These are phyloP conservation scores for Irena cyanogastra DNA, from an alignment of 2,113 vertebrate genomes.

Conservation along the genomic window DNA sequence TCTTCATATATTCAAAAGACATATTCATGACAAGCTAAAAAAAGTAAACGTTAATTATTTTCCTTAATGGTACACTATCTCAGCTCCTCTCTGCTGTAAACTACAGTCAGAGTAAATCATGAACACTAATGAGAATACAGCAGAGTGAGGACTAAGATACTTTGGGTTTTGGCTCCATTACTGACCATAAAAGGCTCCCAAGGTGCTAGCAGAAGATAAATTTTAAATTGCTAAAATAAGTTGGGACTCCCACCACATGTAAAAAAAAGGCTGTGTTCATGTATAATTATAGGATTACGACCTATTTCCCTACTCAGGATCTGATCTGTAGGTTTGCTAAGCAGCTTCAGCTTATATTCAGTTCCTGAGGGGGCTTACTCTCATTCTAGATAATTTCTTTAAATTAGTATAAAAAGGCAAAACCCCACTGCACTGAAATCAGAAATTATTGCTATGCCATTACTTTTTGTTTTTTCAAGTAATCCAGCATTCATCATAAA, in stretches of 20 bases:
- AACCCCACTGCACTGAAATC: neutral
- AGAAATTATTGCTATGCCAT: neutral
- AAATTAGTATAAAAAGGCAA: neutral
- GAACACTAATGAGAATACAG: neutral
- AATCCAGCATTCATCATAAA: neutral
- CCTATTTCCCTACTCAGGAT: neutral
- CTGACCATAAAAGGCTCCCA: neutral
- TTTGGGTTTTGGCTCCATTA: neutral
- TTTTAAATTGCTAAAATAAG: slow-evolving; percentile 30
- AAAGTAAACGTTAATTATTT: neutral
- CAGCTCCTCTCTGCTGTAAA: neutral
- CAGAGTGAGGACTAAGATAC: neutral
- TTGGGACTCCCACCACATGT: neutral
- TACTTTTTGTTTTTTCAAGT: neutral
- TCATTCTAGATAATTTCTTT: neutral
- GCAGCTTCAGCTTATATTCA: neutral
- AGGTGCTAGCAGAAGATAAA: neutral
- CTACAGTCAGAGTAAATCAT: neutral
- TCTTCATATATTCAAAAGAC: neutral
- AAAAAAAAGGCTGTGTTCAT: neutral
- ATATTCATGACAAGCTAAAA: neutral
- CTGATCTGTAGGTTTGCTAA: neutral
- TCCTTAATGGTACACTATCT: neutral
- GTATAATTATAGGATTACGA: neutral
- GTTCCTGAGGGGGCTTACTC: neutral